Evolutionary conservation across 1,140 invertebrate species (phyloP).

Genomic region (Zaprionus nigranus): DNA sequence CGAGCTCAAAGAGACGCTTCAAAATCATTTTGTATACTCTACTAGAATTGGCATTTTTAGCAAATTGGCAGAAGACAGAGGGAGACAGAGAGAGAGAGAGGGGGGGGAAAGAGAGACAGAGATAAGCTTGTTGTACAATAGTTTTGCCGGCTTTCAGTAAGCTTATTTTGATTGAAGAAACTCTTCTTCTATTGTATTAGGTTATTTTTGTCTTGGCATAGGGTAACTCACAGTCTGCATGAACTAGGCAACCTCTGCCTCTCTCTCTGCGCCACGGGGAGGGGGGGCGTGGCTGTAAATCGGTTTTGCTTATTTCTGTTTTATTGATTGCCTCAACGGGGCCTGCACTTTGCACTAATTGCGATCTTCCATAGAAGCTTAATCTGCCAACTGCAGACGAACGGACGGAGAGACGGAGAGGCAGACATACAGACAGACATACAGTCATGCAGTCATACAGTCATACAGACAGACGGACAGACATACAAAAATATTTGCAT

Average conservation of each 20-base stretch:
- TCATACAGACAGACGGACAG: constrained; percentile 14
- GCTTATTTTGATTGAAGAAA: too few species aligned
- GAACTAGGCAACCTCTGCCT: not conserved
- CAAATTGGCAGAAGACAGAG: not conserved
- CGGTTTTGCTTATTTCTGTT: constrained; percentile 57
- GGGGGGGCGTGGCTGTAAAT: constrained; percentile 43
- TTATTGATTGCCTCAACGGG: constrained; percentile 49
- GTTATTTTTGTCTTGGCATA: not conserved
- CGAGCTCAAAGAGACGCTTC: constrained; percentile 10
- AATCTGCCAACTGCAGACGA: constrained; percentile 5
- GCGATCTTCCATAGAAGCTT: not conserved
- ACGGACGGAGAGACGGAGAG: not conserved
- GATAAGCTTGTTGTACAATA: too few species aligned
- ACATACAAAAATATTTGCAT: constrained; percentile 54
- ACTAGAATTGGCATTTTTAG: not conserved
- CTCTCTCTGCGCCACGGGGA: not conserved
- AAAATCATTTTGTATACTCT: constrained; percentile 29
- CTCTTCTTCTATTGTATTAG: not conserved
- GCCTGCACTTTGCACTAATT: constrained; percentile 56
- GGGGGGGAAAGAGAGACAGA: too few species aligned
- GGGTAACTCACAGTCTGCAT: not conserved
- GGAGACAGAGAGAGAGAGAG: not conserved
- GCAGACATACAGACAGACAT: not conserved
- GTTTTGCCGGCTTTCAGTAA: not conserved
- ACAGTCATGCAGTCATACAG: not conserved